A percentile compares a stretch with the other conserved stretches of the same genome.
Evolutionary conservation across 2,797 vertebrate genomes (phyloP).

Genomic region (Channa striata): DNA sequence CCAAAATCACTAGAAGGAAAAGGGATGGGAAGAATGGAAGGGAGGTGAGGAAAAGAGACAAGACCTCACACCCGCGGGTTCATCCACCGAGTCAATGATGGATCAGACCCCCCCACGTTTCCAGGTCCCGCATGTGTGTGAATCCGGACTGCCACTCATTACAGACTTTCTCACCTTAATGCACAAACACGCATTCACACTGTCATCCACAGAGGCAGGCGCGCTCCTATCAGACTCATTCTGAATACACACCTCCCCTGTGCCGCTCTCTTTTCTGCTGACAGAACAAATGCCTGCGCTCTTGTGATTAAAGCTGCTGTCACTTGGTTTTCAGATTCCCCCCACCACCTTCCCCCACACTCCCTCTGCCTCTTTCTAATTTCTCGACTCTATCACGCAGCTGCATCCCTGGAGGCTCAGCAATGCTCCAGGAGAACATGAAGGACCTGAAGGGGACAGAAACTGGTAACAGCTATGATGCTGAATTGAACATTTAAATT

Average conservation of each 20-base stretch:
- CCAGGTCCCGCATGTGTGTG: neutral
- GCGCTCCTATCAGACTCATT: constrained; percentile 25
- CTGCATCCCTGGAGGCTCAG: constrained; percentile 24
- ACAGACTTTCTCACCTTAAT: constrained; percentile 13
- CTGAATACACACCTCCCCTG: constrained; percentile 27
- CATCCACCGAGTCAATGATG: constrained; percentile 11
- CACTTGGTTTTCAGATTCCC: constrained; percentile 43
- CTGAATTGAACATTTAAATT: too few species aligned
- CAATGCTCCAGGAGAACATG: constrained; percentile 23
- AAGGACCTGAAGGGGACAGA: constrained; percentile 11
- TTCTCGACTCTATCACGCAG: constrained; percentile 30
- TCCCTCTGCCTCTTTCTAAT: constrained; percentile 28
- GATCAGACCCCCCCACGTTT: constrained; percentile 19
- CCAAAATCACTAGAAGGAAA: constrained; percentile 24
- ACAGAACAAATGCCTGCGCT: constrained; percentile 62
- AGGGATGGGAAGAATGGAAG: constrained; percentile 8
- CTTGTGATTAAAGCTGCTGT: constrained; percentile 69
- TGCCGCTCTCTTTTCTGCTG: constrained; percentile 60
- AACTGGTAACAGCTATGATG: neutral
- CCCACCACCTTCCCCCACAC: constrained; percentile 4
- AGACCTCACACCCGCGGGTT: constrained; percentile 3
- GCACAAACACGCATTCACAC: neutral
- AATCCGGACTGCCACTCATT: constrained; percentile 5
- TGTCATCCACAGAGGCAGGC: constrained; percentile 1
- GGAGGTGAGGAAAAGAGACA: constrained; percentile 9